Percentiles rank a stretch among this genome's conserved stretches.
These are phyloP conservation scores for Dryomyza anilis DNA, from an alignment of 2,888 invertebrate species.

Conservation along the genomic window DNA sequence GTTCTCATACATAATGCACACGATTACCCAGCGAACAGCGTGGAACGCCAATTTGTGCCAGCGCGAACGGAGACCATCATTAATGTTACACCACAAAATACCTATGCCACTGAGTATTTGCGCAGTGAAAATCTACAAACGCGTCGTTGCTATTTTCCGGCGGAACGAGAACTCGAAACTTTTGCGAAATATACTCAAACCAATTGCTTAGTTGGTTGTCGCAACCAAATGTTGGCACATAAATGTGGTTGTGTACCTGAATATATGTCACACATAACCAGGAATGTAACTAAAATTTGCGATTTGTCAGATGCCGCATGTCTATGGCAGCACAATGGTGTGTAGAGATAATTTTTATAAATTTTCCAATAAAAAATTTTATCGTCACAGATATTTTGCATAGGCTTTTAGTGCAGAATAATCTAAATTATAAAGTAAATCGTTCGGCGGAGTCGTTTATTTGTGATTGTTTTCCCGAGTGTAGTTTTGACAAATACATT, in stretches of 20 bases:
- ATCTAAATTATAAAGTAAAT: slow-evolving; percentile 24
- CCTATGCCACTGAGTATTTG: slow-evolving; percentile 65
- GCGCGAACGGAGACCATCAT: slow-evolving; percentile 65
- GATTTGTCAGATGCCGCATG: slow-evolving; percentile 43
- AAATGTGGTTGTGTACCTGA: slow-evolving; percentile 68
- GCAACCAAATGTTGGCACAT: slow-evolving; percentile 60
- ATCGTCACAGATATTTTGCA: slow-evolving; percentile 34
- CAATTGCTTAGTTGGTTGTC: slow-evolving; percentile 69
- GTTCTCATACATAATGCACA: slow-evolving; percentile 69
- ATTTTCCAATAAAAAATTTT: background rate
- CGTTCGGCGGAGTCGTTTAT: slow-evolving; percentile 28
- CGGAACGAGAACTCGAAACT: slow-evolving; percentile 61
- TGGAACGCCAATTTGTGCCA: slow-evolving; percentile 65
- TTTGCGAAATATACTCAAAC: slow-evolving; percentile 66
- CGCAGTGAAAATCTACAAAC: slow-evolving; percentile 56
- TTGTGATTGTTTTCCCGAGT: slow-evolving; percentile 63
- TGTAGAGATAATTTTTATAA: slow-evolving; percentile 8
- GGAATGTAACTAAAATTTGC: slow-evolving; percentile 39
- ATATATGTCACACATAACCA: slow-evolving; percentile 60
- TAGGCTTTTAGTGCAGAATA: slow-evolving; percentile 18
- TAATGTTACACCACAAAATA: slow-evolving; percentile 66
- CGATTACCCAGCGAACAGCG: slow-evolving; percentile 66
- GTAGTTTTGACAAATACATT: slow-evolving; percentile 66
- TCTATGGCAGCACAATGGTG: slow-evolving; percentile 40
- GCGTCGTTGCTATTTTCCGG: slow-evolving; percentile 66